Conservation (phyloP, 1,140 invertebrate genomes). For the Aradophagus sp. region DNA sequence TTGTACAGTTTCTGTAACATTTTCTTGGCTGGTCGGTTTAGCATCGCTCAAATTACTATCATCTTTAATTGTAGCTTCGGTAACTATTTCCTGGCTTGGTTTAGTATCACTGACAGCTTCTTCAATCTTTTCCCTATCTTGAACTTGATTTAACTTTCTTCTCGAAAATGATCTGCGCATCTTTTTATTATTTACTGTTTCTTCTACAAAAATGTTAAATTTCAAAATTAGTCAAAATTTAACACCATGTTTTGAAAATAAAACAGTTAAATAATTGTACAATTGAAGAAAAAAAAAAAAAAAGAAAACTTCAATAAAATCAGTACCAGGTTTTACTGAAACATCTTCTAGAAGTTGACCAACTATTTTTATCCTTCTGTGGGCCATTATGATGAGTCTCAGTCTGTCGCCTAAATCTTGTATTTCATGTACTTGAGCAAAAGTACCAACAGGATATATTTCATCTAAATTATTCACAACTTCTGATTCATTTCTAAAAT, state of each 20-base stretch:
- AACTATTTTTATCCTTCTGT: constrained; percentile 89
- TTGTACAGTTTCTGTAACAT: constrained; percentile 2
- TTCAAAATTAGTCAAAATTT: neutral
- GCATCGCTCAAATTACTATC: too few species aligned
- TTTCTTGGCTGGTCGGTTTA: neutral
- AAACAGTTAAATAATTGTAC: neutral
- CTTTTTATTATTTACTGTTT: constrained; percentile 61
- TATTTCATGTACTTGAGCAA: constrained; percentile 98
- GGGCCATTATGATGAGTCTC: constrained; percentile 94
- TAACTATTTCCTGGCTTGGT: too few species aligned
- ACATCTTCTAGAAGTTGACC: constrained; percentile 84
- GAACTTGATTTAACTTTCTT: constrained; percentile 45
- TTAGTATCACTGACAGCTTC: constrained; percentile 34
- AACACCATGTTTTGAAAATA: neutral
- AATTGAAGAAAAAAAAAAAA: neutral
- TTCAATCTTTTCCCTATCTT: constrained; percentile 48
- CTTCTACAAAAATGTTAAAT: constrained; percentile 63
- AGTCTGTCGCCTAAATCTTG: constrained; percentile 95
- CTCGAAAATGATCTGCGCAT: constrained; percentile 60
- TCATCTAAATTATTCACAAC: constrained; percentile 90
- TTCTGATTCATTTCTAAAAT: constrained; percentile 86
- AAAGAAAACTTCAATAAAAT: neutral
- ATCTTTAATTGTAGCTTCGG: too few species aligned
- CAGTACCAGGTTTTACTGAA: constrained; percentile 72
- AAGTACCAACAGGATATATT: constrained; percentile 93